Evolutionary conservation across 2,797 vertebrate species (phyloP), one percentile per base, ranked within the genome.

Genomic region (Rhinichthys osculus): DNA sequence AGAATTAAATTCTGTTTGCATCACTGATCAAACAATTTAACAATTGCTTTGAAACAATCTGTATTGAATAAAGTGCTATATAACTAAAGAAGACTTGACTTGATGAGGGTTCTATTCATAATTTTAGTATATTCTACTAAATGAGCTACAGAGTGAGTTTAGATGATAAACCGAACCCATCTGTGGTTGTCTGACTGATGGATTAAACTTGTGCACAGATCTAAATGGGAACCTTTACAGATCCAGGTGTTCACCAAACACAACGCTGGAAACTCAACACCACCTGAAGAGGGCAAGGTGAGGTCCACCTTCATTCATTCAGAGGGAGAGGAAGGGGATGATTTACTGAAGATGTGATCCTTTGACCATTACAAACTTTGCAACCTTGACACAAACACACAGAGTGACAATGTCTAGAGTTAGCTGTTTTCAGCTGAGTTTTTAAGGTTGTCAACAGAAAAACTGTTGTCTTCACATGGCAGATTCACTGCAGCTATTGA

Each of bases 191-290:
- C n/a, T n/a, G n/a, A 8, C 40, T 47, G 38, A 44, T 1, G 5
- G 16, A 64, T 64, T 42, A 50, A 47, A 67, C 19, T 19, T 30
- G 54, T 42, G 77, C 77, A 44, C 38, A 78, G 64, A 70, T 47
- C 13, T n/a, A 30, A 47, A 69, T 38, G 64, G 30, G 64, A 54
- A 52, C 30, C 30, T 33, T 13, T 38, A 70, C 16, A 70, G 47
- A 71, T 10, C 10, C 80, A 57, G 42, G 57, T 80, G 73, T 85
- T 72, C 57, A 73, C 67, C 79, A 87, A 89, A 85, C 73, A 83
- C 59, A 69, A 35, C 2, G n/a, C 69, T 79, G 73, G 79, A 85
- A 87, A 87, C 73, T 40, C 83, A 83, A 80, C 73, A 82, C 59
- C 44, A 52, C 19, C 50, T 76, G 50, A 54, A 54, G 74, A 80